A percentile compares a stretch with the other conserved stretches of the same genome.
phyloP scores from a whole-genome alignment of 2,888 invertebrate genomes.

The Aromia moschata region DNA sequence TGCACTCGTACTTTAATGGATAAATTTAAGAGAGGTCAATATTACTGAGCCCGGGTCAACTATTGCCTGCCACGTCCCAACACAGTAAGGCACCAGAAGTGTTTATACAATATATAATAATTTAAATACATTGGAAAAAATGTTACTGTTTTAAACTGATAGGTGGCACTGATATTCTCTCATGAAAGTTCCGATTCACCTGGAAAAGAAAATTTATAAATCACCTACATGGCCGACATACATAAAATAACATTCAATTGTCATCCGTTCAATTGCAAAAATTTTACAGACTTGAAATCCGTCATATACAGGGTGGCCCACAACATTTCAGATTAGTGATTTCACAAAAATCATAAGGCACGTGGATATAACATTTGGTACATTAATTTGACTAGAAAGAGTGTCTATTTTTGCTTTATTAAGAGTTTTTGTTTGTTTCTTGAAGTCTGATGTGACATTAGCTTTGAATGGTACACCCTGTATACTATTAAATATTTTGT shows the following conservation, averaged over 20 bases:
- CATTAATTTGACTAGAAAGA: no score
- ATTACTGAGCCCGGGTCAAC: conserved; percentile 55
- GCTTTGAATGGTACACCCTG: no score
- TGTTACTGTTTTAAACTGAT: conserved; percentile 57
- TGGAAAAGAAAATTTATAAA: conserved; percentile 42
- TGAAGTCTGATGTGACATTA: no score
- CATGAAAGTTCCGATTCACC: conserved; percentile 35
- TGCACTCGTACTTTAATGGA: conserved; percentile 51
- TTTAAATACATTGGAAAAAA: conserved; percentile 61
- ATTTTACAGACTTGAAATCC: no score
- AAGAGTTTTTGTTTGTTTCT: no score
- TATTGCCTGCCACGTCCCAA: conserved; percentile 61
- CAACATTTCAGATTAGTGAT: no score
- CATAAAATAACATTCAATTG: neutral
- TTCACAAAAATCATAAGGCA: no score
- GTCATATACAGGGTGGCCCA: no score
- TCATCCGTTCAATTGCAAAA: no score
- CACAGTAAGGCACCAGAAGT: conserved; percentile 63
- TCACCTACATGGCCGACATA: neutral
- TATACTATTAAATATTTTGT: no score
- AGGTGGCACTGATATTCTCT: conserved; percentile 61
- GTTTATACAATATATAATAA: conserved; percentile 56
- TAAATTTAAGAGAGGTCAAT: conserved; percentile 48
- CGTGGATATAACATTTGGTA: no score
- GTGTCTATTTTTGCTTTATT: no score